Base-by-base conservation (phyloP, 2,888 invertebrate species). In the Nymphalis polychloros region DNA sequence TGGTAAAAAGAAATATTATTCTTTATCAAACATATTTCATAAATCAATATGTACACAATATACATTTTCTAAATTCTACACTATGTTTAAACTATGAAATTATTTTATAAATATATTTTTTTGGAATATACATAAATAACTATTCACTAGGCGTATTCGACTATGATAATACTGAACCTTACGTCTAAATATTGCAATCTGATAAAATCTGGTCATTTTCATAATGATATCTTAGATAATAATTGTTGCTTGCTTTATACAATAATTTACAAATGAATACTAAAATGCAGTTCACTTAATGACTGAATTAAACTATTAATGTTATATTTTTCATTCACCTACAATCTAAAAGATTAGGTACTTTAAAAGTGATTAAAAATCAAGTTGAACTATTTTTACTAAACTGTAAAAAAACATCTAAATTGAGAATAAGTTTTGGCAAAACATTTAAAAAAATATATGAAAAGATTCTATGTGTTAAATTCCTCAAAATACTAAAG, bases 181-280 rank as follows among this genome's bases (percentile, higher is more conserved):
- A 92, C 63, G 81, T 75, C 89, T 92, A 91, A 83, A 92, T 92
- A 92, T 92, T 92, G 92, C 92, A 89, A 88, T 90, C 84, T 89
- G 88, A 92, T 92, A 92, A 89, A 91, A 90, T 92, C 90, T 92
- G 91, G 87, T 90, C 90, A 88, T 89, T 89, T 84, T 86, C 85
- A 87, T 88, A 89, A 86, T 82, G 57, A 75, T 70, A 73, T 70
- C 79, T 81, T 82, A 84, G 76, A 79, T 85, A 84, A 81, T 81
- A 76, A 59, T 68, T 69, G 78, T 79, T 81, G 79, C 81, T 76
- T 75, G 75, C 81, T 87, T 87, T 90, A 80, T 90, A 90, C 87
- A 89, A 79, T 83, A 87, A 87, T 90, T 80, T 89, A 90, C 88
- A 90, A 77, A 80, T 73, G 79, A 77, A 75, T 76, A 78, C 75